Conservation (phyloP, 2,113 vertebrate genomes). For the Scophthalmus maximus region DNA sequence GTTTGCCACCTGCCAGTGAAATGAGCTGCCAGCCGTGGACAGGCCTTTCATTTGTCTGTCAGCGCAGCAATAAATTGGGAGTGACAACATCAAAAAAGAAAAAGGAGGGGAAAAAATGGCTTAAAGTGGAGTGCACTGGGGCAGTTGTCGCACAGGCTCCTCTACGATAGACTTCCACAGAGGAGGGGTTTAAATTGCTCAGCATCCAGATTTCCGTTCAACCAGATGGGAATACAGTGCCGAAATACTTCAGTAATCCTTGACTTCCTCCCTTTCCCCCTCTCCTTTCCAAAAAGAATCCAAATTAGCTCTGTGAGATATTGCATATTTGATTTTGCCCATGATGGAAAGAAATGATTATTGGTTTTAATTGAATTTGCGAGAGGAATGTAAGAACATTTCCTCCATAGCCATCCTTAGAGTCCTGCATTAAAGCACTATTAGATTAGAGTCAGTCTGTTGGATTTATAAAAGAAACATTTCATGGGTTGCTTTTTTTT, state of each 20-base stretch:
- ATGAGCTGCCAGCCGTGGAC: constrained; percentile 95
- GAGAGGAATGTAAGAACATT: constrained; percentile 19
- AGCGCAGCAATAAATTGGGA: constrained; percentile 90
- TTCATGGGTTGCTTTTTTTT: constrained; percentile 53
- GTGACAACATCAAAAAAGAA: constrained; percentile 91
- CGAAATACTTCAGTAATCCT: constrained; percentile 78
- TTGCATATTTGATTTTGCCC: constrained; percentile 13
- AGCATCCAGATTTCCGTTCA: constrained; percentile 79
- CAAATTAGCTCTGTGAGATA: constrained; percentile 16
- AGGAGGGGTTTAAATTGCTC: constrained; percentile 84
- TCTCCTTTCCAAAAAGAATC: constrained; percentile 7
- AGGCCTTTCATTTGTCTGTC: constrained; percentile 94
- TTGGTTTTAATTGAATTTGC: constrained; percentile 54
- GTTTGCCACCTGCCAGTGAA: constrained; percentile 99
- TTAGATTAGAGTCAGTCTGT: constrained; percentile 44
- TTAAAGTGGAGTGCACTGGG: constrained; percentile 46
- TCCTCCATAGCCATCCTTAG: constrained; percentile 6
- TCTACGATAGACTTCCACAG: constrained; percentile 76
- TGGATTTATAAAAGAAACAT: constrained; percentile 42
- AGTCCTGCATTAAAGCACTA: constrained; percentile 34
- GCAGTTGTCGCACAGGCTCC: constrained; percentile 81
- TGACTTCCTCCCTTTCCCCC: constrained; percentile 17
- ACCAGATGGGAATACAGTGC: constrained; percentile 84
- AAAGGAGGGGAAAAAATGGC: constrained; percentile 23
- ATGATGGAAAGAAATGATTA: constrained; percentile 25